phyloP scores from a whole-genome alignment of 2,113 vertebrate genomes.

The Psittacus erithacus region DNA sequence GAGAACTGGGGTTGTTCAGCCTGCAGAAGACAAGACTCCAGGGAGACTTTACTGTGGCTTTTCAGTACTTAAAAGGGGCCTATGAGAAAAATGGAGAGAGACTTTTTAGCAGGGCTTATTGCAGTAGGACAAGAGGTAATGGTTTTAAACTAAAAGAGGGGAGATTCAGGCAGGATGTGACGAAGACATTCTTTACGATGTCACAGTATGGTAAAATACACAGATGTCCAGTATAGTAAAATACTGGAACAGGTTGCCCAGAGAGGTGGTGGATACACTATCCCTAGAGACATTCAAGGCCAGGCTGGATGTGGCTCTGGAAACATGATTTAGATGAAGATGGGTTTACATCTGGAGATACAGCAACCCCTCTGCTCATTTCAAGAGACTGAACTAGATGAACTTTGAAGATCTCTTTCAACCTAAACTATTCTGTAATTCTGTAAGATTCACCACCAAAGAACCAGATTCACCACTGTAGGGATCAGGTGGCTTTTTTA shows the following conservation, averaged over 20 bases:
- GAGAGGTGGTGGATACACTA: not conserved
- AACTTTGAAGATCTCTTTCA: not conserved
- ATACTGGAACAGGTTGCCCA: not conserved
- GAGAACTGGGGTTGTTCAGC: not conserved
- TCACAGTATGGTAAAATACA: not conserved
- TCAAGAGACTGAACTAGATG: not conserved
- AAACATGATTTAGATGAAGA: not conserved
- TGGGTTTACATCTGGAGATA: not conserved
- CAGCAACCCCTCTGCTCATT: not conserved
- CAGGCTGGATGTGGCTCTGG: not conserved
- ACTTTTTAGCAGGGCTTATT: not conserved
- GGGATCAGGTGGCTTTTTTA: not conserved
- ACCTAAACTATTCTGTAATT: not conserved
- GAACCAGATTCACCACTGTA: not conserved
- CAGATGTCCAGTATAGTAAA: not conserved
- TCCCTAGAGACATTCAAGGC: not conserved
- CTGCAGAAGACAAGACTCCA: not conserved
- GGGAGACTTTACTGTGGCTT: not conserved
- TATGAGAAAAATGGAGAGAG: not conserved
- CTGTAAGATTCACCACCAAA: not conserved
- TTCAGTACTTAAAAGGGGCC: not conserved
- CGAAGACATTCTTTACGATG: not conserved
- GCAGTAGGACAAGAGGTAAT: not conserved
- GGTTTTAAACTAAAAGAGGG: not conserved
- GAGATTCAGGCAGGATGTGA: not conserved